Base-by-base conservation (phyloP, 2,888 invertebrate genomes). In the Mythimna impura region DNA sequence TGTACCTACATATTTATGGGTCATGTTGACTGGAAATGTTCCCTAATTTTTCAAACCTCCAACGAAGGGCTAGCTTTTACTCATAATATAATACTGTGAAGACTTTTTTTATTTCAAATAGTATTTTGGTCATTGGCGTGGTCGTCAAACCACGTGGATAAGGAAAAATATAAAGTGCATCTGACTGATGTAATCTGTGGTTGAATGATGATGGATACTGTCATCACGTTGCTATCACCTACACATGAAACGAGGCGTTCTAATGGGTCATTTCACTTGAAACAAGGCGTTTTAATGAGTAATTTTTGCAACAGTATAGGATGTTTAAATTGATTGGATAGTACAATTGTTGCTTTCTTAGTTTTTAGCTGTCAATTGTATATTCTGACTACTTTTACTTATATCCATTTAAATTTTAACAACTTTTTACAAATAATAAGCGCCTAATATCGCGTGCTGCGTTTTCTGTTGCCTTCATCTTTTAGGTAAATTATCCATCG, bases 121-220 rank as follows among this genome's bases (percentile, higher is more conserved):
- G 7, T 12, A 4, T 34, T 12, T 34, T 25, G 40, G 20, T 58
- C 14, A 7, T 17, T 54, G 10, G 43, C 30, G 76, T 57, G 34
- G 70, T 78, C 78, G 58, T 43, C 34, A 61, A 60, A 78, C 43
- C 8, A 43, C 34, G 9, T 34, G 36, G 36, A 43, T 78, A 54
- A 52, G 70, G 52, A 47, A 78, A 60, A 36, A 36, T 47, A 60
- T 43, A 70, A 54, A 54, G 47, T 71, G 52, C 25, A 60, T 36
- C 12, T 25, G 57, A 52, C 34, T 25, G 43, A n/a, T 34, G 7
- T 69, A 52, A 54, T 78, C 34, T 68, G 34, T 52, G 30, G 17
- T 30, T 40, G 36, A 20, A 40, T 71, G 43, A 52, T 66, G 14
- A 74, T 64, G 22, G 36, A 36, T 61, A 12, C 30, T 47, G 25